These are phyloP conservation scores for Spialia ferax DNA, from an alignment of 2,888 invertebrate genomes.

Conservation along the genomic window DNA sequence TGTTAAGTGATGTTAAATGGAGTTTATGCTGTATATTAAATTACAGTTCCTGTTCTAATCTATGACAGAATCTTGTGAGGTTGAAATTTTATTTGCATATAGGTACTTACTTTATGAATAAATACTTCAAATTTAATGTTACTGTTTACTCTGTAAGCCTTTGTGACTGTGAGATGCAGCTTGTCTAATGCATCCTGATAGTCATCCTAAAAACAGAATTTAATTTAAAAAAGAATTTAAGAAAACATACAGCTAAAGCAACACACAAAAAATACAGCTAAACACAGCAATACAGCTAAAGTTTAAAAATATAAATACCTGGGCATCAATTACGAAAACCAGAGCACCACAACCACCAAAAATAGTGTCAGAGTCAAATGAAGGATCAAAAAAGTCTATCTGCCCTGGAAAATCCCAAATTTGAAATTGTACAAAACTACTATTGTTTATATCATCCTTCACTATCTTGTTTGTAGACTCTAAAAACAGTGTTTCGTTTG, in stretches of 20 bases:
- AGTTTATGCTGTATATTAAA: too few relatives aligned
- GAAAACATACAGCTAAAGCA: background rate
- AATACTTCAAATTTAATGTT: constrained; percentile 99
- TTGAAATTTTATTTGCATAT: background rate
- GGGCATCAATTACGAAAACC: constrained; percentile 99
- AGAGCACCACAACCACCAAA: constrained; percentile 99
- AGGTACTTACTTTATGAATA: constrained; percentile 93
- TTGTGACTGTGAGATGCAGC: constrained; percentile 96
- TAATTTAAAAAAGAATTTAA: background rate
- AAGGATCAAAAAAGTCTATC: constrained; percentile 98
- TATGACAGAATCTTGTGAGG: too few relatives aligned
- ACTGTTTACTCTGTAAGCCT: constrained; percentile 98
- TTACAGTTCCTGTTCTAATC: too few relatives aligned
- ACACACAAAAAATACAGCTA: too few relatives aligned
- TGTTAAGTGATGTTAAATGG: too few relatives aligned
- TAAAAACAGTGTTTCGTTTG: constrained; percentile 99
- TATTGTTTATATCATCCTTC: constrained; percentile 98
- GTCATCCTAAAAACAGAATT: constrained; percentile 91
- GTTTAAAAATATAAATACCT: constrained; percentile 75
- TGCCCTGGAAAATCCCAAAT: constrained; percentile 99
- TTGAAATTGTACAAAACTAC: constrained; percentile 99
- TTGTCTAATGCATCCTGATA: constrained; percentile 98
- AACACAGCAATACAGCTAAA: background rate
- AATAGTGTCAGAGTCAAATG: constrained; percentile 98
- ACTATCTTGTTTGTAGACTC: constrained; percentile 99